A percentile compares a stretch with the other conserved stretches of the same genome.
Conservation (phyloP, 2,797 vertebrate genomes). For the Parotocinclus haroldoi region DNA sequence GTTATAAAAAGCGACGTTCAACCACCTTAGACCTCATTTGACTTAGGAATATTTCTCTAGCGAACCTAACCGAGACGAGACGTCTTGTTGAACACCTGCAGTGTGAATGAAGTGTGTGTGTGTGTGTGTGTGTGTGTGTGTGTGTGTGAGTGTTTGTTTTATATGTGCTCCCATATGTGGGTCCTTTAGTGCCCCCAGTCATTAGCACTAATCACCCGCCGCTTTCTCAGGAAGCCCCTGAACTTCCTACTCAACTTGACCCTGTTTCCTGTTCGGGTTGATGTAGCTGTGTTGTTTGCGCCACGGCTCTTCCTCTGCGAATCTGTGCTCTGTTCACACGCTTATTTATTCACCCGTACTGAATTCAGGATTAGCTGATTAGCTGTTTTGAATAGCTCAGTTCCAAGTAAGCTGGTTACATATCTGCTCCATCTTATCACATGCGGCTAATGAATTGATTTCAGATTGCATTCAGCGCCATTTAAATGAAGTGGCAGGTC, state of each 20-base stretch:
- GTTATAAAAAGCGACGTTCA: no score
- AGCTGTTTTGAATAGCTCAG: constrained; percentile 16
- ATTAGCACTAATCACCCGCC: constrained; percentile 67
- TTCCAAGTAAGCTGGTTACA: constrained; percentile 3
- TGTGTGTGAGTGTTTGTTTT: no score
- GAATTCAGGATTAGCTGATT: constrained; percentile 47
- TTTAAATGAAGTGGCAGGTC: no score
- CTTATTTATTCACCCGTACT: constrained; percentile 57
- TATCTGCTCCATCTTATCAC: not conserved
- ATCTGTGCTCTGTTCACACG: constrained; percentile 63
- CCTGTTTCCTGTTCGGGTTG: constrained; percentile 67
- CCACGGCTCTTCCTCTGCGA: constrained; percentile 66
- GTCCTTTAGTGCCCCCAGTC: constrained; percentile 60
- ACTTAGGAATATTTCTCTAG: constrained; percentile 28
- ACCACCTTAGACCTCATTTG: no score
- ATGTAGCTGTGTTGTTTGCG: constrained; percentile 68
- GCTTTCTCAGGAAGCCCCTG: constrained; percentile 64
- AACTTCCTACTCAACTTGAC: constrained; percentile 74
- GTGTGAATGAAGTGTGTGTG: constrained; percentile 19
- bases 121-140: no score
- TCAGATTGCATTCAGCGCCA: no score
- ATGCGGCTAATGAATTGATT: no score
- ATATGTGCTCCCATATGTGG: constrained; percentile 25
- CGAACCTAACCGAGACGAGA: constrained; percentile 36
- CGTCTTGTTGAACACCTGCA: constrained; percentile 56